A percentile compares a stretch with the other conserved stretches of the same genome.
Conservation (phyloP, 2,113 vertebrate species). For the Sinocyclocheilus grahami region DNA sequence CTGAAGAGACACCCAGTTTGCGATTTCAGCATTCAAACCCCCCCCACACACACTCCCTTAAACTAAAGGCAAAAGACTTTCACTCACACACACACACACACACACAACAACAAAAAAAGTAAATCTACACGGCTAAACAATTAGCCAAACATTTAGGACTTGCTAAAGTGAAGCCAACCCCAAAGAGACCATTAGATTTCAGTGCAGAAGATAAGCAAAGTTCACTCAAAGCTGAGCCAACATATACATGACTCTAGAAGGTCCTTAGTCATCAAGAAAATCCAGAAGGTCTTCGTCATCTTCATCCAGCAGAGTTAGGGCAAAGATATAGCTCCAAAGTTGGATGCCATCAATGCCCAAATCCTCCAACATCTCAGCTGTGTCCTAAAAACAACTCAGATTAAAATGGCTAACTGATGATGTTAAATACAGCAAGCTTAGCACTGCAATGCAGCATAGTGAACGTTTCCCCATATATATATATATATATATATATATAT, state of each 20-base stretch:
- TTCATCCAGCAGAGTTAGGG: conserved; percentile 62
- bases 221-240: neutral
- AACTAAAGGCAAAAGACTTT: conserved; percentile 22
- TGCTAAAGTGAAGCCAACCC: conserved; percentile 22
- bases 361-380: conserved; percentile 64
- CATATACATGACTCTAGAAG: conserved; percentile 9
- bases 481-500: no score
- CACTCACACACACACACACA: no score
- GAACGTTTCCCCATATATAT: no score
- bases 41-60: neutral
- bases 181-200: neutral
- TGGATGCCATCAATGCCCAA: conserved; percentile 63
- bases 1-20: neutral
- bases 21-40: neutral
- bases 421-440: neutral
- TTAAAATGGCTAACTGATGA: neutral
- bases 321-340: conserved; percentile 68
- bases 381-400: conserved; percentile 47
- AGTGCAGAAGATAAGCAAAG: conserved; percentile 8
- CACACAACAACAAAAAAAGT: neutral
- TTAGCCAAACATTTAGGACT: conserved; percentile 35
- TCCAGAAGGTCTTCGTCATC: neutral
- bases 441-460: neutral
- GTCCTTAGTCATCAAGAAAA: neutral
- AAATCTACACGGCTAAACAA: conserved; percentile 22